Conservation (phyloP, 2,113 vertebrate species). For the Pygoscelis adeliae region DNA sequence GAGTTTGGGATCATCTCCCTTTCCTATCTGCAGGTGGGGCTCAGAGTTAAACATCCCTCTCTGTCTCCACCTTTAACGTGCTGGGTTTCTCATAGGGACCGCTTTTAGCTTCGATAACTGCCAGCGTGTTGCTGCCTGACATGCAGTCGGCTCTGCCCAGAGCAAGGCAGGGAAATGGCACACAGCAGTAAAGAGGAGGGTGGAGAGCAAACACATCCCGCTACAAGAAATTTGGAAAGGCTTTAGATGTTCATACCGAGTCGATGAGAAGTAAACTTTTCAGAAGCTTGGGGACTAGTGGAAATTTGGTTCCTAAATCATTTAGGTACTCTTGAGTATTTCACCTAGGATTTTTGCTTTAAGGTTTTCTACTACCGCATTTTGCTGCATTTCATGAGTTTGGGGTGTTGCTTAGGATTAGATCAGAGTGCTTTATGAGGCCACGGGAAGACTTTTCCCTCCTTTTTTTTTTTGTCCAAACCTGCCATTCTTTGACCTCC, state of each 20-base stretch:
- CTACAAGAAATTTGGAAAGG: background rate
- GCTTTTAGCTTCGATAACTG: background rate
- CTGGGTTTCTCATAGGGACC: fast-evolving
- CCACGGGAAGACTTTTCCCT: background rate
- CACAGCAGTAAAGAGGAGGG: background rate
- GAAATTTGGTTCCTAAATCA: background rate
- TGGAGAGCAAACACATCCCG: background rate
- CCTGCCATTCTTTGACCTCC: background rate
- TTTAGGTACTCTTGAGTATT: background rate
- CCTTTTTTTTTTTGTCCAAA: background rate
- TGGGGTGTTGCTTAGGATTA: background rate
- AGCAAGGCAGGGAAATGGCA: background rate
- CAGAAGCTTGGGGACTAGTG: background rate
- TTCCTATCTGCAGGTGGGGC: background rate
- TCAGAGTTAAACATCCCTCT: background rate
- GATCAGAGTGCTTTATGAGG: background rate
- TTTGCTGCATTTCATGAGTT: background rate
- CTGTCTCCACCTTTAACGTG: background rate
- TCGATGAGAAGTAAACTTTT: background rate
- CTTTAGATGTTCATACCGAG: background rate
- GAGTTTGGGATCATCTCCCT: background rate
- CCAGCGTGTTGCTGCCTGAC: background rate
- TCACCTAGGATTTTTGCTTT: background rate
- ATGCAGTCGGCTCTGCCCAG: background rate
- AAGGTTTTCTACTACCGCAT: background rate